Percentiles rank a stretch among this genome's conserved stretches.
These are phyloP conservation scores for Scaptomyza cyrtandrae DNA, from an alignment of 2,888 invertebrate species.

Conservation along the genomic window DNA sequence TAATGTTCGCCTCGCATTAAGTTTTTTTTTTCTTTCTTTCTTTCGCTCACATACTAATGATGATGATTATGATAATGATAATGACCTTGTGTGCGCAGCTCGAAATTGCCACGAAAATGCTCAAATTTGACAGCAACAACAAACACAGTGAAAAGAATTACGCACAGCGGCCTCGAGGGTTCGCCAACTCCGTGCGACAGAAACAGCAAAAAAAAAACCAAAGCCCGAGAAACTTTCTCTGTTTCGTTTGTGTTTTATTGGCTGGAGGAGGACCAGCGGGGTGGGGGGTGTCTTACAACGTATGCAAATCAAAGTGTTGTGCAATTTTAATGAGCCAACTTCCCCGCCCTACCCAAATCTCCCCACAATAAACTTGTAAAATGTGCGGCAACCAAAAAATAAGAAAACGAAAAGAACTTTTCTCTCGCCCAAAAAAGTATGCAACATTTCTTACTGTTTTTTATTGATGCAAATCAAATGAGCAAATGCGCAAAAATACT, in stretches of 20 bases:
- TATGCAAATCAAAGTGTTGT: constrained; percentile 79
- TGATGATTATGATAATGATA: constrained; percentile 60
- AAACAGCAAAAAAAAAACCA: not conserved
- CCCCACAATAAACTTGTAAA: constrained; percentile 32
- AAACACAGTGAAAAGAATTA: constrained; percentile 11
- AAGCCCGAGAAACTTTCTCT: constrained; percentile 26
- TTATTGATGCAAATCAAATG: constrained; percentile 45
- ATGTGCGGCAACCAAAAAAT: too few relatives aligned
- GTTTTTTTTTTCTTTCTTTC: not conserved
- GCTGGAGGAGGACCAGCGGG: not conserved
- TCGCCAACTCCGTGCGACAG: not conserved
- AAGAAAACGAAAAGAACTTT: constrained; percentile 18
- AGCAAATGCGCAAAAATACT: not conserved
- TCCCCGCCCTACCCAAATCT: not conserved
- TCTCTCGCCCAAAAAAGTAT: constrained; percentile 29
- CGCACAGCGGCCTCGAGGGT: constrained; percentile 35
- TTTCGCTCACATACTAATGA: constrained; percentile 33
- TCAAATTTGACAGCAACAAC: constrained; percentile 47
- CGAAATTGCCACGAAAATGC: constrained; percentile 53
- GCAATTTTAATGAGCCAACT: constrained; percentile 73
- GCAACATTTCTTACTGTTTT: constrained; percentile 36
- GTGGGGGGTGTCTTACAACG: constrained; percentile 12
- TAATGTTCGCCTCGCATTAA: constrained; percentile 35
- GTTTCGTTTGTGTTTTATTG: constrained; percentile 20
- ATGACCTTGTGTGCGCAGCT: constrained; percentile 44